A percentile compares a stretch with the other conserved stretches of the same genome.
phyloP scores from a whole-genome alignment of 1,140 invertebrate species.

The Andrena cerasifolii region DNA sequence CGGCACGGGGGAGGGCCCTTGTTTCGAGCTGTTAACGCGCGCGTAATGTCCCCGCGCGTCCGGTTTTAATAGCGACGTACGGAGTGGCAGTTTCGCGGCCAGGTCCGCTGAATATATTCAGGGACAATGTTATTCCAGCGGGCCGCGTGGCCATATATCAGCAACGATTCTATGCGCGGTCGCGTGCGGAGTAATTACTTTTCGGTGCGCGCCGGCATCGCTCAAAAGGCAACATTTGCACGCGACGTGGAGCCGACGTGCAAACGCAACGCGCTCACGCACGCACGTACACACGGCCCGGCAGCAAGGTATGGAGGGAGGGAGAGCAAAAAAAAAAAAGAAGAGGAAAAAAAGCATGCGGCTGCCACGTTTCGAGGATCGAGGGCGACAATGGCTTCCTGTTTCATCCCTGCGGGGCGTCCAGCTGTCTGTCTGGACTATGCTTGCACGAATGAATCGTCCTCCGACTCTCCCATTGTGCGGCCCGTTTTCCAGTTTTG shows the following conservation, averaged over 20 bases:
- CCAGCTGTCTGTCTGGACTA: constrained; percentile 58
- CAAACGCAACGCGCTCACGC: constrained; percentile 23
- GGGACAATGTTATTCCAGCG: constrained; percentile 56
- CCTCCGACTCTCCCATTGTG: constrained; percentile 53
- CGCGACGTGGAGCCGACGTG: constrained; percentile 54
- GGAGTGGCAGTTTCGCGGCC: constrained; percentile 32
- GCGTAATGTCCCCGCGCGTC: constrained; percentile 22
- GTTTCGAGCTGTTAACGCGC: constrained; percentile 36
- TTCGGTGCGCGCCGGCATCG: constrained; percentile 64
- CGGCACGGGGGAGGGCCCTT: background rate
- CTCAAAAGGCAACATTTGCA: constrained; percentile 67
- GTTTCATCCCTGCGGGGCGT: constrained; percentile 55
- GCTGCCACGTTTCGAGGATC: constrained; percentile 58
- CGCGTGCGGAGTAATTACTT: constrained; percentile 71
- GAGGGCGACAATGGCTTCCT: constrained; percentile 63
- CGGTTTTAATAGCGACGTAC: constrained; percentile 42
- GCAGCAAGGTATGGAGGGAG: constrained; percentile 39
- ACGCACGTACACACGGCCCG: background rate
- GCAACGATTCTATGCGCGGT: constrained; percentile 65
- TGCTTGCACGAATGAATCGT: constrained; percentile 57
- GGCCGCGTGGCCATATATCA: constrained; percentile 49
- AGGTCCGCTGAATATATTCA: constrained; percentile 42
- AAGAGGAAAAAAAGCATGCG: constrained; percentile 28
- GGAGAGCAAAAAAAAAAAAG: background rate
- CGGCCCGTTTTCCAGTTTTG: constrained; percentile 58